Base-by-base conservation (phyloP, 2,113 vertebrate species). In the Stomatorhinus ivindoensis region DNA sequence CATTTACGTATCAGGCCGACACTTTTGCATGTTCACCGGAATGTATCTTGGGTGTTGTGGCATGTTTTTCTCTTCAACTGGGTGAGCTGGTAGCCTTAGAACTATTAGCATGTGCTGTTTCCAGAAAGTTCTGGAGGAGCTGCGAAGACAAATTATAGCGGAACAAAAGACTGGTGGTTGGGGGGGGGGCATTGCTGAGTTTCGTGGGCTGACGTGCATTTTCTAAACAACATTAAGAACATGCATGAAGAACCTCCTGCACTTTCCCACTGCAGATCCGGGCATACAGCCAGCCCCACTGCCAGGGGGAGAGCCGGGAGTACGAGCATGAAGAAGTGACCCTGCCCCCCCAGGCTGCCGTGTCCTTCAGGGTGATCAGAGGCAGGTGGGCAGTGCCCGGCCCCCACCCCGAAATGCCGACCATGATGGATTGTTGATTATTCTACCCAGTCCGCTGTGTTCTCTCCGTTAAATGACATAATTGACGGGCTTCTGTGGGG, bases 281-380 rank as follows among this genome's bases (percentile, higher is more conserved):
- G 94, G 95, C 94, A 91, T 98, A 97, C 94, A 95, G 92, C 93
- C 93, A 95, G 84, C 91, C 93, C 87, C 93, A 95, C 88, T 97
- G 96, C 94, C 93, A 94, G 89, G 97, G 97, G 88, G 91, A 95
- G 92, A 94, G 94, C 90, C 9, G 94, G 92, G 96, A 97, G 93
- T 95, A 96, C 90, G 94, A 94, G 93, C 87, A 93, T 90, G 95
- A 95, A 92, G 92, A 93, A 91, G 92, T 90, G 87, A 94, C 95
- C 92, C 96, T 96, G 92, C 91, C 92, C 91, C 92, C 93, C 90
- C 95, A 95, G 88, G 92, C 61, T 35, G 95, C 96, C 73, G 92
- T 61, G 91, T 98, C 97, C 90, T 97, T 98, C 94, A 96, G 97
- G 93, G 96, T 97, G 93, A 95, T 97, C 92, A 95, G 94, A 47